phyloP scores from a whole-genome alignment of 2,113 vertebrate species.

The Lycaon pictus region DNA sequence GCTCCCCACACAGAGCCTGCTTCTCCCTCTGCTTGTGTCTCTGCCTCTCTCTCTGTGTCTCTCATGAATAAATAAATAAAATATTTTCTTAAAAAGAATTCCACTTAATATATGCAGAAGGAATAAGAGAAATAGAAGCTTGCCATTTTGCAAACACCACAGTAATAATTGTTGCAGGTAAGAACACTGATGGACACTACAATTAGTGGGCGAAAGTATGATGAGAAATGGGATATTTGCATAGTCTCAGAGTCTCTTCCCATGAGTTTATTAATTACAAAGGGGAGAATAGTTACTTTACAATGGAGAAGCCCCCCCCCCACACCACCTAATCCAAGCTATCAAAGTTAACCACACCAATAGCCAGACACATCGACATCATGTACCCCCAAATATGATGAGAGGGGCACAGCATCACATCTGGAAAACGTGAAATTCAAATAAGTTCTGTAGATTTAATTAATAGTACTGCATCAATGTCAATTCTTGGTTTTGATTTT shows the following conservation, averaged over 20 bases:
- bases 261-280: background rate
- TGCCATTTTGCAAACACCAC: fast-evolving
- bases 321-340: background rate
- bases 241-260: background rate
- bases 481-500: background rate
- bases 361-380: background rate
- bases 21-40: no score
- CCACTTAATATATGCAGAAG: background rate
- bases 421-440: background rate
- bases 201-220: background rate
- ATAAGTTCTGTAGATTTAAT: background rate
- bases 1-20: no score
- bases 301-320: background rate
- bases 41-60: no score
- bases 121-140: background rate
- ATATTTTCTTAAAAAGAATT: background rate
- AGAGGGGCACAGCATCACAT: background rate
- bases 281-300: background rate
- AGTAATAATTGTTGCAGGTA: background rate
- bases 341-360: background rate
- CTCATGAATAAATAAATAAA: no score
- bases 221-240: background rate
- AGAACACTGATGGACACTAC: background rate
- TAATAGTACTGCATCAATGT: background rate
- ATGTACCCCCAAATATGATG: background rate